phyloP scores from a whole-genome alignment of 1,140 invertebrate species.

The Bombus waltoni region DNA sequence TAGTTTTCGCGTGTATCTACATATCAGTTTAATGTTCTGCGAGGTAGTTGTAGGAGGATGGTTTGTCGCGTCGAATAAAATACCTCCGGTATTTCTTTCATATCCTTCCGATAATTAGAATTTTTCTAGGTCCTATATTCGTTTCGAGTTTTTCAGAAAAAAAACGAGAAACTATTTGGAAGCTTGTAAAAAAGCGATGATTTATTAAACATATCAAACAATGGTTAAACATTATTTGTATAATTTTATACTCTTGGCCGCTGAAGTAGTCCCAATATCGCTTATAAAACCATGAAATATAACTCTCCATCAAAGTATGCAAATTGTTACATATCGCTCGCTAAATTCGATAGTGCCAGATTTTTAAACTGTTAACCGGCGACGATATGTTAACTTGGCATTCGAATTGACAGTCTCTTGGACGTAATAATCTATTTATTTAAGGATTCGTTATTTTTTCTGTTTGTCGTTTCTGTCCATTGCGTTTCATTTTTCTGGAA shows the following conservation, averaged over 20 bases:
- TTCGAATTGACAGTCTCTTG: not conserved
- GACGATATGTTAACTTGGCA: not conserved
- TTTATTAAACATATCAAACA: not conserved
- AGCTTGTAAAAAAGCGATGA: not conserved
- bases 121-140: not conserved
- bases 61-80: no score
- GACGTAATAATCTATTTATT: not conserved
- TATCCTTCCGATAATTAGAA: no score
- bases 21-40: no score
- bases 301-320: no score
- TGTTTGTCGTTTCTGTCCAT: not conserved
- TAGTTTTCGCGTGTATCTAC: no score
- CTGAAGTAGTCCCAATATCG: no score
- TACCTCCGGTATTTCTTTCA: no score
- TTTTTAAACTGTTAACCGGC: not conserved
- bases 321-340: not conserved
- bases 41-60: not conserved
- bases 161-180: not conserved
- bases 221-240: no score
- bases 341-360: not conserved
- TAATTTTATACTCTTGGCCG: no score
- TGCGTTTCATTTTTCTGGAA: not conserved
- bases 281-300: no score
- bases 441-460: not conserved
- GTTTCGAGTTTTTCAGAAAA: not conserved